phyloP scores from a whole-genome alignment of 2,797 vertebrate species.

The Liparis tanakae region DNA sequence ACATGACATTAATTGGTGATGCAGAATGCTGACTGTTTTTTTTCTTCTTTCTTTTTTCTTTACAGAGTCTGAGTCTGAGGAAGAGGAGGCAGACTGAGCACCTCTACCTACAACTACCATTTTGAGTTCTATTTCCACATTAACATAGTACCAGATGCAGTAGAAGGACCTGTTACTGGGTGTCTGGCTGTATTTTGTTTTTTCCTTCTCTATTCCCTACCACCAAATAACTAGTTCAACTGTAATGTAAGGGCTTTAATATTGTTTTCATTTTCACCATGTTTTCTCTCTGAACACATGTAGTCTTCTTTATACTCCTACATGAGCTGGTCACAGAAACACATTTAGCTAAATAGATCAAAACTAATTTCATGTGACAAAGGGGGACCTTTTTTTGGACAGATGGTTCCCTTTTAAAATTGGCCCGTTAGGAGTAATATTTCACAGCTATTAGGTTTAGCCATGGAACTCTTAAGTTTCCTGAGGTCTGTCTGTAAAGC shows the following conservation, averaged over 20 bases:
- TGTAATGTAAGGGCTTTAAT: slow-evolving; percentile 83
- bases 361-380: slow-evolving; percentile 46
- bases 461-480: slow-evolving; percentile 38
- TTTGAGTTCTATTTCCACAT: slow-evolving; percentile 64
- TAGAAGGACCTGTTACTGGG: slow-evolving; percentile 85
- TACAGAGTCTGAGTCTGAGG: slow-evolving; percentile 93
- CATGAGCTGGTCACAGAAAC: slow-evolving; percentile 52
- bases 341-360: slow-evolving; percentile 52
- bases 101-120: slow-evolving; percentile 68
- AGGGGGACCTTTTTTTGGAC: slow-evolving; percentile 20
- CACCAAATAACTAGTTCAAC: slow-evolving; percentile 88
- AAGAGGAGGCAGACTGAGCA: slow-evolving; percentile 91
- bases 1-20: background rate
- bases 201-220: slow-evolving; percentile 87
- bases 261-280: slow-evolving; percentile 81
- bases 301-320: slow-evolving; percentile 68
- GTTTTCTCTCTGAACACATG: slow-evolving; percentile 75
- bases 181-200: slow-evolving; percentile 82
- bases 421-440: slow-evolving; percentile 38
- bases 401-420: slow-evolving; percentile 54
- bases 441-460: slow-evolving; percentile 54
- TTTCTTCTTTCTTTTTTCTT: slow-evolving; percentile 47
- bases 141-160: slow-evolving; percentile 87
- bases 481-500: slow-evolving; percentile 47
- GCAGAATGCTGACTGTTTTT: slow-evolving; percentile 20